phyloP scores from a whole-genome alignment of 2,888 invertebrate genomes.

The Andrena marginata region DNA sequence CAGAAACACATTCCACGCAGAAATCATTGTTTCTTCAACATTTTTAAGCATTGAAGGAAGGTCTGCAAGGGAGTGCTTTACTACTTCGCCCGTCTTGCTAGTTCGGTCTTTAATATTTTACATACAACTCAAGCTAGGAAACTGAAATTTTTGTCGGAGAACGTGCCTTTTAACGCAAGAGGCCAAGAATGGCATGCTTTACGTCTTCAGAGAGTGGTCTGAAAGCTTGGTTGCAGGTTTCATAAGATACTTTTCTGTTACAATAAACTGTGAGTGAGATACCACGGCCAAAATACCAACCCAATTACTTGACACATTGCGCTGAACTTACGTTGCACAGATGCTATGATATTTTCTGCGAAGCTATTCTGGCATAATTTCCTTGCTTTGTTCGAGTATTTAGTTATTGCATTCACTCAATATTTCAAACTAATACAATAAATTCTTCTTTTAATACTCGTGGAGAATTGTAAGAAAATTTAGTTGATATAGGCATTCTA shows the following conservation, averaged over 20 bases:
- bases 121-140: background rate
- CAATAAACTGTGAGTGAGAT: constrained; percentile 21
- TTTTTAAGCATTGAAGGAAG: background rate
- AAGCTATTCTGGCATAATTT: no score
- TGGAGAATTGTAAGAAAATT: no score
- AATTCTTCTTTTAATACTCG: no score
- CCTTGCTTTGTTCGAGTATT: no score
- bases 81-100: background rate
- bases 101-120: constrained; percentile 23
- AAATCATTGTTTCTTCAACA: background rate
- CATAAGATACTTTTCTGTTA: constrained; percentile 16
- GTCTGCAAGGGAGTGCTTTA: background rate
- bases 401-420: no score
- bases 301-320: no score
- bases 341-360: no score
- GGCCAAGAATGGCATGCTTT: constrained; percentile 36
- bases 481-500: no score
- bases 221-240: constrained; percentile 37
- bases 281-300: background rate
- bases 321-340: no score
- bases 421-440: no score
- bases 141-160: constrained; percentile 7
- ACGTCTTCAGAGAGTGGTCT: constrained; percentile 29
- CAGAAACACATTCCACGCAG: background rate
- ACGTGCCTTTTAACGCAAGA: constrained; percentile 36